Evolutionary conservation across 2,113 vertebrate genomes (phyloP).

Genomic region (Xenus cinereus): DNA sequence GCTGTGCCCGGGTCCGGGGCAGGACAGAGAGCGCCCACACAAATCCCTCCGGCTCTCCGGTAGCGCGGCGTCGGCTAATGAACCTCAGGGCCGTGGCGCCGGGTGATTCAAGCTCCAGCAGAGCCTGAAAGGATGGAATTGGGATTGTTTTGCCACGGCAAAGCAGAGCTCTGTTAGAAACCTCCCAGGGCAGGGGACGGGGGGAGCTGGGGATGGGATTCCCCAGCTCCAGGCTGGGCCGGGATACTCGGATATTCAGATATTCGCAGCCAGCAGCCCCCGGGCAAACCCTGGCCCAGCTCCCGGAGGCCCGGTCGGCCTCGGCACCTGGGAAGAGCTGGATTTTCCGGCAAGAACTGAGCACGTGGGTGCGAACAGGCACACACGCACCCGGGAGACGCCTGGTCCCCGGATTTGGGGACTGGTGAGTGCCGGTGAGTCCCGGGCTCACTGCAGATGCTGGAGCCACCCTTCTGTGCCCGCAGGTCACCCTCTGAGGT

Average conservation of each 20-base stretch:
- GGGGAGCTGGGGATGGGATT: too few species aligned
- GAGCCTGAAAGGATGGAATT: fast-evolving
- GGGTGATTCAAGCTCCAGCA: fast-evolving
- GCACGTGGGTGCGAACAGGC: fast-evolving
- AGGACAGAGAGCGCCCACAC: neutral
- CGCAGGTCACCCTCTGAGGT: fast-evolving
- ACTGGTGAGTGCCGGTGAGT: fast-evolving
- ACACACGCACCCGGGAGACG: fast-evolving
- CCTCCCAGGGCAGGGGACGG: neutral
- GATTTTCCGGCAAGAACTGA: neutral
- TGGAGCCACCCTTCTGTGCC: neutral
- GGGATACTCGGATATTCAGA: too few species aligned
- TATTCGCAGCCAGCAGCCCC: neutral
- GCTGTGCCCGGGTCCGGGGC: neutral
- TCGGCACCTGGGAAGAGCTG: neutral
- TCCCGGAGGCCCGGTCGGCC: fast-evolving
- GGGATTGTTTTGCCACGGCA: neutral
- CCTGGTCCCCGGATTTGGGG: neutral
- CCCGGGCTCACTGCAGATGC: neutral
- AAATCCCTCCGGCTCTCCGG: fast-evolving
- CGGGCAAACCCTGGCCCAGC: neutral
- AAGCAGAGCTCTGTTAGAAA: neutral
- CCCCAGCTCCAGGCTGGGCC: neutral
- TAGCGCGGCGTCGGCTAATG: fast-evolving
- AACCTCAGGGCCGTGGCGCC: fast-evolving